phyloP scores from a whole-genome alignment of 2,113 vertebrate species.

The Mustela lutreola region DNA sequence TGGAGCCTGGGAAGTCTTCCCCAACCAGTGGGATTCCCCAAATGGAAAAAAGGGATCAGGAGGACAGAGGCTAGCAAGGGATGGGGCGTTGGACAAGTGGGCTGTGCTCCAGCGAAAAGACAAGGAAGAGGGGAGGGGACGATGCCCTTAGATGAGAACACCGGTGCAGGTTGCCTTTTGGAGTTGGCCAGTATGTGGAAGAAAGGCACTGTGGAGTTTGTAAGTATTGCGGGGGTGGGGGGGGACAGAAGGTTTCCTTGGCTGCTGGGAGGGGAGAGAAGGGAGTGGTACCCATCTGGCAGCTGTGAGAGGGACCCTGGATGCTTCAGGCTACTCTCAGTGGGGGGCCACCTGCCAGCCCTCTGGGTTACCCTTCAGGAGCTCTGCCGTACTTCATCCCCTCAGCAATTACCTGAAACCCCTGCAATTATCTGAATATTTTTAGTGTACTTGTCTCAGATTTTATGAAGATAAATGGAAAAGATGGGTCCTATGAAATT shows the following conservation, averaged over 20 bases:
- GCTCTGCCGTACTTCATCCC: not conserved
- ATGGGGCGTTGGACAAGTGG: not conserved
- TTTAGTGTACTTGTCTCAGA: not conserved
- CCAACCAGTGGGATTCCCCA: not conserved
- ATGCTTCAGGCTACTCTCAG: no score
- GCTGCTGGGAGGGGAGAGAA: not conserved
- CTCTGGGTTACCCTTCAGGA: rapidly evolving
- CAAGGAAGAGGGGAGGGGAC: not conserved
- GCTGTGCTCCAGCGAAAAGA: not conserved
- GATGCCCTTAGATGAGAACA: not conserved
- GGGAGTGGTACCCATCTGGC: rapidly evolving
- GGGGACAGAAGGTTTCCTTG: not conserved
- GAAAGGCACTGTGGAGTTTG: not conserved
- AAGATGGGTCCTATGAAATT: not conserved
- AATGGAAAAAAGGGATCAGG: not conserved
- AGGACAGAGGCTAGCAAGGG: no score
- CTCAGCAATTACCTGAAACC: not conserved
- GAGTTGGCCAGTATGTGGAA: not conserved
- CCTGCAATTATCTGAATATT: not conserved
- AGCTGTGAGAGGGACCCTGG: not conserved
- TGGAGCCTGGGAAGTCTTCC: not conserved
- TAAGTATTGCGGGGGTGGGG: not conserved
- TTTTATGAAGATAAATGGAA: constrained; percentile 36
- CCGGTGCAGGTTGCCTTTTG: not conserved
- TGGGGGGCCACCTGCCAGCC: not conserved